Percentiles rank a stretch among this genome's conserved stretches.
Evolutionary conservation across 2,888 invertebrate species (phyloP).

Genomic region (Coronaproctus castanopsis): DNA sequence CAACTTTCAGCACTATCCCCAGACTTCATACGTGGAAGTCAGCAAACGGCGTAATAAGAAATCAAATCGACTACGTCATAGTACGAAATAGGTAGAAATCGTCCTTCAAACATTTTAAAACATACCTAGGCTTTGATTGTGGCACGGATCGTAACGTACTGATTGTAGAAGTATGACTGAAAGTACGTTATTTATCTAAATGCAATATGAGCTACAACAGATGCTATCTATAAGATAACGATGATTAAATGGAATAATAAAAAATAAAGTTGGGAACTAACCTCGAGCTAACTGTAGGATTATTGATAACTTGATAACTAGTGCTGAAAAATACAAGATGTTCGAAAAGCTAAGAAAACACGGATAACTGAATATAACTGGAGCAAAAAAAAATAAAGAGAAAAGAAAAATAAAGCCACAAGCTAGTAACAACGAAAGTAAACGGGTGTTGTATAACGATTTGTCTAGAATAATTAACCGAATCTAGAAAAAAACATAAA

Average conservation of each 20-base stretch:
- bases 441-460: neutral
- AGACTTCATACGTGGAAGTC: neutral
- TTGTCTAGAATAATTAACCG: neutral
- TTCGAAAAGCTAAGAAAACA: neutral
- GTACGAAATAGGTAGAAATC: neutral
- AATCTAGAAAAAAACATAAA: neutral
- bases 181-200: neutral
- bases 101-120: neutral
- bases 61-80: neutral
- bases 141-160: neutral
- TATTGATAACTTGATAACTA: neutral
- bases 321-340: neutral
- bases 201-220: neutral
- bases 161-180: neutral
- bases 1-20: neutral
- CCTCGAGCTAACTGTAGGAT: neutral
- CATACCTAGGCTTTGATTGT: neutral
- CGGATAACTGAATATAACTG: neutral
- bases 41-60: neutral
- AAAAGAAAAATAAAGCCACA: neutral
- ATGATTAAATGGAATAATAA: neutral
- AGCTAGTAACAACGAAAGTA: neutral
- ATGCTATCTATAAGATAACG: no score
- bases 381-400: neutral
- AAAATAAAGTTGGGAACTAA: neutral